Percentiles rank a stretch among this genome's conserved stretches.
Evolutionary conservation across 2,888 invertebrate species (phyloP).

Genomic region (Folsomia candida): DNA sequence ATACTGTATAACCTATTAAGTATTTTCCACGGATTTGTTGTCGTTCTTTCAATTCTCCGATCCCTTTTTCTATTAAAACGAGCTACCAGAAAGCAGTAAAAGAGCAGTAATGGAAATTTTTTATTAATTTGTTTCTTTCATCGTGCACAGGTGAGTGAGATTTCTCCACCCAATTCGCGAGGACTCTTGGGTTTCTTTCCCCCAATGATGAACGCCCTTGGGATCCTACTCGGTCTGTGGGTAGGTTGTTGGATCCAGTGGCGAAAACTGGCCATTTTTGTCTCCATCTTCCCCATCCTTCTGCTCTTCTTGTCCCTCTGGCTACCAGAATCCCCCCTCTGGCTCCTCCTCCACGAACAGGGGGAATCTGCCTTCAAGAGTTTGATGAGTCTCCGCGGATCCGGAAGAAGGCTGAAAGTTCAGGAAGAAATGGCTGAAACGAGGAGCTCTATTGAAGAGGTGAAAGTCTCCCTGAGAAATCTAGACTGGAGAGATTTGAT

Average conservation of each 20-base stretch:
- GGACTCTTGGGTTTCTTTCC: conserved; percentile 66
- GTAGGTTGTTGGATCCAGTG: conserved; percentile 62
- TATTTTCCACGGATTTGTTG: too few relatives aligned
- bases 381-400: conserved; percentile 59
- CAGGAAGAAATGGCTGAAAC: conserved; percentile 37
- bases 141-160: conserved; percentile 58
- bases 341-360: conserved; percentile 58
- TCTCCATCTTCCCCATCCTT: conserved; percentile 57
- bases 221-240: conserved; percentile 64
- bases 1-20: too few relatives aligned
- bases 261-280: conserved; percentile 62
- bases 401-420: conserved; percentile 47
- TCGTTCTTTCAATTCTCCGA: too few relatives aligned
- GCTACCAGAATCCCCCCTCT: conserved; percentile 66
- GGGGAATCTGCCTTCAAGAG: conserved; percentile 57
- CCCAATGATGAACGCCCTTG: conserved; percentile 64
- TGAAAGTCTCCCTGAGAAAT: background rate
- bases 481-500: background rate
- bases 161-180: conserved; percentile 63
- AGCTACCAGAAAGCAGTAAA: too few relatives aligned
- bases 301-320: conserved; percentile 59
- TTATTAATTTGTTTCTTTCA: too few relatives aligned
- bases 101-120: too few relatives aligned
- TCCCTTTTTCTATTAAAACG: too few relatives aligned
- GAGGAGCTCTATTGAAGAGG: conserved; percentile 21